phyloP scores from a whole-genome alignment of 2,888 invertebrate genomes.

The Mayetiola destructor region DNA sequence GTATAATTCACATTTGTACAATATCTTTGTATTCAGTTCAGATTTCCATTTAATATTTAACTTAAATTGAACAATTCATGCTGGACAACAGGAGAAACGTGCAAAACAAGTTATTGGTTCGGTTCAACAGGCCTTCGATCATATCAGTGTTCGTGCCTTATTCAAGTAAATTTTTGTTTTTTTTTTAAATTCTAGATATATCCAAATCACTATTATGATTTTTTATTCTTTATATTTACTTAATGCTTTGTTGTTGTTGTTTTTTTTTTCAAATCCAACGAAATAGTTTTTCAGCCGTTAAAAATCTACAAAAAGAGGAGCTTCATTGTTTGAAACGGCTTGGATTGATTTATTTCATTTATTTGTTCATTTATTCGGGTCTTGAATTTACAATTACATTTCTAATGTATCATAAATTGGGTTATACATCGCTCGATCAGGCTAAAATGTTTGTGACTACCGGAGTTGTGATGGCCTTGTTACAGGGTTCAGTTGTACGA shows the following conservation, averaged over 20 bases:
- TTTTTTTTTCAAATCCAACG: constrained; percentile 37
- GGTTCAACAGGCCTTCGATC: constrained; percentile 47
- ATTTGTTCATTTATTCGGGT: constrained; percentile 88
- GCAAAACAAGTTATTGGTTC: constrained; percentile 51
- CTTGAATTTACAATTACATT: constrained; percentile 96
- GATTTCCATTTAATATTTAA: too few species aligned
- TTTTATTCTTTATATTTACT: constrained; percentile 18
- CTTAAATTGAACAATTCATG: neutral
- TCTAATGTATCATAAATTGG: constrained; percentile 81
- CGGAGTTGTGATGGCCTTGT: constrained; percentile 78
- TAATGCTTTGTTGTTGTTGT: constrained; percentile 38
- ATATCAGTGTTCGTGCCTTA: constrained; percentile 49
- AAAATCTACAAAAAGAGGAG: constrained; percentile 47
- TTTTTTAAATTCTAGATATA: too few species aligned
- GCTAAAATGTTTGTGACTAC: constrained; percentile 95
- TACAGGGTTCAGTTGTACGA: constrained; percentile 82
- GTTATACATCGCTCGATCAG: constrained; percentile 88
- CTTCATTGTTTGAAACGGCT: constrained; percentile 47
- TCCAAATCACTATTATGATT: constrained; percentile 27
- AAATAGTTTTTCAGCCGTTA: constrained; percentile 49
- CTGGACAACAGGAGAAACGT: constrained; percentile 48
- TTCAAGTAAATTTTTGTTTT: constrained; percentile 32
- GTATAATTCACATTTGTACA: constrained; percentile 28
- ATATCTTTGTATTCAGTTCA: too few species aligned
- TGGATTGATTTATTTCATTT: constrained; percentile 73